Evolutionary conservation across 1,140 invertebrate species (phyloP).

Genomic region (Drosophila melanica): DNA sequence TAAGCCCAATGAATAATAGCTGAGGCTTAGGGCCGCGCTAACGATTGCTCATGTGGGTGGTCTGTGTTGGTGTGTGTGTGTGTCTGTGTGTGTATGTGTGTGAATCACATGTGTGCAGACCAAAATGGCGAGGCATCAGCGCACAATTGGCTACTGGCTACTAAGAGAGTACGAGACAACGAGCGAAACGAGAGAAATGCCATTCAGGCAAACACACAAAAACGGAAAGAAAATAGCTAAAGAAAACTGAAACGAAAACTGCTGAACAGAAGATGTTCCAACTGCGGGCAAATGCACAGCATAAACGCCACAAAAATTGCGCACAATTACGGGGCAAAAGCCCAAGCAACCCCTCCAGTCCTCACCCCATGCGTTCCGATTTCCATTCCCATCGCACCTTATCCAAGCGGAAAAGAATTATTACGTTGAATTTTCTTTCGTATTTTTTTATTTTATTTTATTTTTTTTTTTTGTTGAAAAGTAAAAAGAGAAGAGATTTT

Average conservation of each 20-base stretch:
- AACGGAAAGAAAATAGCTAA: constrained; percentile 30
- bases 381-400: constrained; percentile 38
- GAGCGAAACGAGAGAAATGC: constrained; percentile 21
- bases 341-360: constrained; percentile 10
- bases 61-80: neutral
- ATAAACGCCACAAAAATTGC: constrained; percentile 64
- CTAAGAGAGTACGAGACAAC: constrained; percentile 1
- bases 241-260: constrained; percentile 42
- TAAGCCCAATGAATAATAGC: constrained; percentile 73
- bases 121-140: constrained; percentile 55
- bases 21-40: constrained; percentile 40
- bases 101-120: constrained; percentile 30
- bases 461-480: constrained; percentile 19
- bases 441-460: constrained; percentile 19
- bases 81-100: neutral
- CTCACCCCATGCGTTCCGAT: neutral
- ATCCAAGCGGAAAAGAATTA: constrained; percentile 84
- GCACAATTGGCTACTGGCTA: constrained; percentile 44
- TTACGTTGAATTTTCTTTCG: constrained; percentile 74
- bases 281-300: constrained; percentile 31
- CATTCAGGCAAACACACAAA: constrained; percentile 20
- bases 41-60: constrained; percentile 30
- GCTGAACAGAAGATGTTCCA: constrained; percentile 54
- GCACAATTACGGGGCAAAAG: constrained; percentile 69
- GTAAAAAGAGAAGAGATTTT: constrained; percentile 58